Evolutionary conservation across 2,888 invertebrate species (phyloP).

Genomic region (Drosophila anomelani): DNA sequence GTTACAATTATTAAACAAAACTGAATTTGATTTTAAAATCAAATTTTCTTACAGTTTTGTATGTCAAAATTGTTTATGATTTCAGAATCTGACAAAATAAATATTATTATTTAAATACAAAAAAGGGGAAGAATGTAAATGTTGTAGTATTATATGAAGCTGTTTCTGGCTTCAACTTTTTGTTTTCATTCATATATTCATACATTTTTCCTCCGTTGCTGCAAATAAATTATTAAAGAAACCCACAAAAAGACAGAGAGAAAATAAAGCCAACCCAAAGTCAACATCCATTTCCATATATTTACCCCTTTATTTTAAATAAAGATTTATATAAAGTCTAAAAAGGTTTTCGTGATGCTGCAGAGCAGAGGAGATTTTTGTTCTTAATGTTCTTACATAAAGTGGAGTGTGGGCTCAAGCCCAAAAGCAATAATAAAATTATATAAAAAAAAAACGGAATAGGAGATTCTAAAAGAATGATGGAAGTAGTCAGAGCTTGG

Average conservation of each 20-base stretch:
- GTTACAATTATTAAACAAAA: background rate
- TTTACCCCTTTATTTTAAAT: background rate
- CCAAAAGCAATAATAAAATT: background rate
- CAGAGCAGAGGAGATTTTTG: background rate
- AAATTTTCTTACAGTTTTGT: background rate
- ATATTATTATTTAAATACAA: too few species aligned
- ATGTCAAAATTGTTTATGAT: too few species aligned
- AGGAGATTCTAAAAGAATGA: background rate
- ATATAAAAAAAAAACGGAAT: background rate
- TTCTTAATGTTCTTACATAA: background rate
- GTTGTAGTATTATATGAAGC: too few species aligned
- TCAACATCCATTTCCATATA: conserved; percentile 2
- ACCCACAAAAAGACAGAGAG: background rate
- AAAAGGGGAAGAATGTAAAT: background rate
- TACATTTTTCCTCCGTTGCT: background rate
- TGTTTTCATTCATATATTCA: background rate
- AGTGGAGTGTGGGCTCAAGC: background rate
- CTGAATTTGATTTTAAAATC: background rate
- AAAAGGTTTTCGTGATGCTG: background rate
- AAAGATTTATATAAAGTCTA: conserved; percentile 5
- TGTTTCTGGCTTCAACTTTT: too few species aligned
- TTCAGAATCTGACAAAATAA: too few species aligned
- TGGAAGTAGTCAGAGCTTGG: background rate
- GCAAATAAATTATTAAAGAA: background rate
- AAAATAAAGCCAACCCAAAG: background rate